These are phyloP conservation scores for Procambarus virginalis DNA, from an alignment of 1,140 invertebrate species.

Conservation along the genomic window DNA sequence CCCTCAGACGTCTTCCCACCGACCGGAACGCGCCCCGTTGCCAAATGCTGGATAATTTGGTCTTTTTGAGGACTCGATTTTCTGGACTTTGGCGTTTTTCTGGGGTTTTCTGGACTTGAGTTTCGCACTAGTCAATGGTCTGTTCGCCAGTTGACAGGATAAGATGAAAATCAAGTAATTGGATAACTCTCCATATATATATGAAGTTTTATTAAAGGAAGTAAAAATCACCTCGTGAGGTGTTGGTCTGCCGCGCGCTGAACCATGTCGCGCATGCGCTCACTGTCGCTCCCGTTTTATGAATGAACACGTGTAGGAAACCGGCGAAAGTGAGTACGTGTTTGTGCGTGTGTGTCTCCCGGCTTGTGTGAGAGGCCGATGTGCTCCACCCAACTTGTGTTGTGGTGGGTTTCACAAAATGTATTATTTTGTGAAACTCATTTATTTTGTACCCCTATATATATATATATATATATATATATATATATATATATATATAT, in stretches of 20 bases:
- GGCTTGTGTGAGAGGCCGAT: not conserved
- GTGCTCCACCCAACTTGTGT: not conserved
- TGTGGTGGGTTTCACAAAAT: too few species aligned
- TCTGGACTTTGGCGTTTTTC: not conserved
- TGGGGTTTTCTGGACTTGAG: too few species aligned
- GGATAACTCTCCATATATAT: not conserved
- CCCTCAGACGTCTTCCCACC: not conserved
- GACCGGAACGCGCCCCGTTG: not conserved
- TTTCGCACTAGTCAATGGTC: too few species aligned
- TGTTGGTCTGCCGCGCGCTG: not conserved
- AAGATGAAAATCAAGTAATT: not conserved
- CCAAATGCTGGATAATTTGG: not conserved
- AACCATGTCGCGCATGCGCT: not conserved
- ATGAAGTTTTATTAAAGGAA: not conserved
- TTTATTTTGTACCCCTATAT: too few species aligned
- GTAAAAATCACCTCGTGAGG: not conserved
- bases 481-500: too few species aligned
- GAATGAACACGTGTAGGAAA: constrained; percentile 11
- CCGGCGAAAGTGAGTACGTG: not conserved
- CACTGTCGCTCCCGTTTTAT: not conserved
- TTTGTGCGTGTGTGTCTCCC: not conserved
- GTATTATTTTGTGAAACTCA: too few species aligned
- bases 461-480: too few species aligned
- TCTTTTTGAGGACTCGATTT: not conserved
- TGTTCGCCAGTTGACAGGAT: not conserved